Evolutionary conservation across 2,113 vertebrate species (phyloP), one percentile per base, ranked within the genome.

Genomic region (Rhinolophus ferrumequinum): DNA sequence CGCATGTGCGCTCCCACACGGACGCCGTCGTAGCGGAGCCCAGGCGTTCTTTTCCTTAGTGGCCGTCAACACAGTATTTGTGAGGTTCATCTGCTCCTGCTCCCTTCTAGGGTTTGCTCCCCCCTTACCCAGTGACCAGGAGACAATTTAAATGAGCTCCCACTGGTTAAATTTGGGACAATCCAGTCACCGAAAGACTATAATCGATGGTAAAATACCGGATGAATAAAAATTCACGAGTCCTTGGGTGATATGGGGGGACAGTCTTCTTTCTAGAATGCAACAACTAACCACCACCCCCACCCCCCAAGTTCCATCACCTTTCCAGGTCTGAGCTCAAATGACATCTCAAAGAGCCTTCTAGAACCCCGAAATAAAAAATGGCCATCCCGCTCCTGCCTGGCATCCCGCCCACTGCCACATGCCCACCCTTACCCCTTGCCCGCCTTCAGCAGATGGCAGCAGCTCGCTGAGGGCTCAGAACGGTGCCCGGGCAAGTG

Each of bases 331-430:
- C n/a, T 21, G 1, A 47, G 84, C 66, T 41, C 35, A 50, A 50
- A 50, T 50, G 47, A 2, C 47, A 13, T 50, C 11, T 50, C 47
- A 50, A 50, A 50, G 47, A 50, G 47, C 47, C 47, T 50, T 50
- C 47, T 13, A 6, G 52, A 30, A 30, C 1, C 67, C 70, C 47
- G 47, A 12, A 50, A 11, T 52, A 28, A 14, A 33, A 26, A 85
- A 19, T 0, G 14, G 44, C 82, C 52, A 21, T n/a, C 1, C 8
- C 3, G 11, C 3, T 14, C 41, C 28, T 18, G n/a, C 8, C n/a
- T 50, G n/a, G 30, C 64, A n/a, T 50, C 11, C 16, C 33, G 16
- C 18, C 33, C 26, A 15, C 21, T 6, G 44, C 26, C 66, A 5
- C 2, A 16, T 1, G 30, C 64, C 30, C 41, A 28, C 30, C 28